phyloP scores from a whole-genome alignment of 1,140 invertebrate species.

The Procambarus virginalis region DNA sequence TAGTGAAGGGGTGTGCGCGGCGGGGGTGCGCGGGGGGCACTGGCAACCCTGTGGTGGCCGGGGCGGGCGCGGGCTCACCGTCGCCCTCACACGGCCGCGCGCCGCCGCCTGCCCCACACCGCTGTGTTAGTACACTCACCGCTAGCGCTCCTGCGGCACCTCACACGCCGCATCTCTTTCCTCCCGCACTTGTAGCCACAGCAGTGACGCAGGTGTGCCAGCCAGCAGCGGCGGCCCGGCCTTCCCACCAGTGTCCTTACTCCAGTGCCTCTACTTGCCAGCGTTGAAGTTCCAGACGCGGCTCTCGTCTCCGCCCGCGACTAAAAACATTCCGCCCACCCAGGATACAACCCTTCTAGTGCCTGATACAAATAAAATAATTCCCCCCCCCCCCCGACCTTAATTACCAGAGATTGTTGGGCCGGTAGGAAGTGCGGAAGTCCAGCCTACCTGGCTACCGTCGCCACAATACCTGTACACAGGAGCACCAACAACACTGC shows the following conservation, averaged over 20 bases:
- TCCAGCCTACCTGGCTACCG: too few species aligned
- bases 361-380: conserved; percentile 18
- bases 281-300: conserved; percentile 47
- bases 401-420: background rate
- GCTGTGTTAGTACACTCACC: conserved; percentile 41
- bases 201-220: conserved; percentile 32
- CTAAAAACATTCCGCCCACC: conserved; percentile 40
- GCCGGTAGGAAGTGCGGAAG: background rate
- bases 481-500: background rate
- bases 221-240: conserved; percentile 51
- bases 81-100: conserved; percentile 54
- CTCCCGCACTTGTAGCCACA: conserved; percentile 24
- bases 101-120: conserved; percentile 58
- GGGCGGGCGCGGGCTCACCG: conserved; percentile 11
- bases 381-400: background rate
- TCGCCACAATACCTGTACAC: too few species aligned
- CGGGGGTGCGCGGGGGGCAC: conserved; percentile 29
- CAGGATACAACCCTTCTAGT: conserved; percentile 45
- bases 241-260: conserved; percentile 48
- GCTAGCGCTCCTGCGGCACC: conserved; percentile 44
- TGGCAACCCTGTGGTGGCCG: conserved; percentile 19
- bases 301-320: background rate
- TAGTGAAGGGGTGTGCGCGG: conserved; percentile 44
- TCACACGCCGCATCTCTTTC: conserved; percentile 4
- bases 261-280: conserved; percentile 42